Evolutionary conservation across 2,888 invertebrate genomes (phyloP), one percentile per base, ranked within the genome.

Genomic region (Rutpela maculata): DNA sequence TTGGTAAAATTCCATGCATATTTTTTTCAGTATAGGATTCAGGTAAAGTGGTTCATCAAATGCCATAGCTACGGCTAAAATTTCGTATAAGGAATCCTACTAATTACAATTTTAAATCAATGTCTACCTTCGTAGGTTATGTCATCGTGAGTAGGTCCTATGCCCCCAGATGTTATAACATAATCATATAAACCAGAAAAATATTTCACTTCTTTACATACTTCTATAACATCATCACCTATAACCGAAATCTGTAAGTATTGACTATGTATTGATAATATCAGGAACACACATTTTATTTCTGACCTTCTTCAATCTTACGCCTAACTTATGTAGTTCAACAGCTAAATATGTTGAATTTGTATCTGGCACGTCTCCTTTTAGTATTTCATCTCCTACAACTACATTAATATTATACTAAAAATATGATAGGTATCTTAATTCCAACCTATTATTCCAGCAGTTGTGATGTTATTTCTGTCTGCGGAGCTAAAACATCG

Each of bases 111-210:
- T 43, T 50, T 50, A 12, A 50, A n/a, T 63, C 12, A 74, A 26
- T 11, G 59, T n/a, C 10, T 82, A 88, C 94, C 95, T 90, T 93
- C 93, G 89, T 93, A 95, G 0, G 95, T 95, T 83, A 94, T 90
- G 88, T 95, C 95, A 89, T 95, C 95, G 87, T 95, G 95, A 17
- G 95, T 95, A 0, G 95, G 95, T 15, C 95, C 95, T 78, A 95
- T 93, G 43, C 95, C 95, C 19, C 95, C 95, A 0, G 94, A 92
- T 0, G 95, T 95, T 75, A 95, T 91, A 10, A 95, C 95, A 88
- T 93, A 92, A 62, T 92, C 92, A 86, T 90, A 95, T 70, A 86
- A 89, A 2, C 88, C 84, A 3, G 95, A 94, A 86, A 94, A 94
- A 56, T 89, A 80, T 66, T 88, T 87, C 3, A 95, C 93, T 90